Conservation (phyloP, 2,888 invertebrate genomes). For the Dasysyrphus albostriatus region DNA sequence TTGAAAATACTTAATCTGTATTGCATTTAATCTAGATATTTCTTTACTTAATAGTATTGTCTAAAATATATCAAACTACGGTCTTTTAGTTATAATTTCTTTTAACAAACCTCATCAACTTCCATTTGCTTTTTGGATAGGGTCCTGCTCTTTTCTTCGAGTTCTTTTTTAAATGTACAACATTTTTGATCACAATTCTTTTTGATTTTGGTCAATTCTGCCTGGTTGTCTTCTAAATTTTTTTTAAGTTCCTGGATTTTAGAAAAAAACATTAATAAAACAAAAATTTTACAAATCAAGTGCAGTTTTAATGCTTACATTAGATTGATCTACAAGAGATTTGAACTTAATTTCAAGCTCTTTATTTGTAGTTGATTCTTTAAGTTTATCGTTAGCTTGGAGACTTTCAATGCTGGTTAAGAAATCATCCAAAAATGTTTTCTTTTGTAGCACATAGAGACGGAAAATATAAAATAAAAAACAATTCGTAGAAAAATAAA, state of each 20-base stretch:
- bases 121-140: constrained; percentile 4
- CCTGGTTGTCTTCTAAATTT: constrained; percentile 21
- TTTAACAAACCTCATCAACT: constrained; percentile 41
- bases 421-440: constrained; percentile 16
- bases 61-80: no score
- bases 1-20: no score
- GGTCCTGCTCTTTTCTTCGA: constrained; percentile 30
- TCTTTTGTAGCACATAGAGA: background rate
- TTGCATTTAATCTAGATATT: no score
- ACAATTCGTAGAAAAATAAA: background rate
- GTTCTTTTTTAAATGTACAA: constrained; percentile 7
- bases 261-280: background rate
- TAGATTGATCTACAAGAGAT: constrained; percentile 22
- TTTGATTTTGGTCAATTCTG: constrained; percentile 17
- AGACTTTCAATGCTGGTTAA: constrained; percentile 35
- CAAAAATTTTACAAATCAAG: background rate
- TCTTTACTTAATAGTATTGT: no score
- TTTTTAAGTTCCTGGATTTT: constrained; percentile 6
- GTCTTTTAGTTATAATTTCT: no score
- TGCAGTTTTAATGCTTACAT: constrained; percentile 18
- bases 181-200: constrained; percentile 33
- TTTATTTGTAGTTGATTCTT: background rate
- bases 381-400: background rate
- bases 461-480: background rate
- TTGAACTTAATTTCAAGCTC: constrained; percentile 21